phyloP scores from a whole-genome alignment of 1,140 invertebrate species.

The Pygmarrhopalites habei region DNA sequence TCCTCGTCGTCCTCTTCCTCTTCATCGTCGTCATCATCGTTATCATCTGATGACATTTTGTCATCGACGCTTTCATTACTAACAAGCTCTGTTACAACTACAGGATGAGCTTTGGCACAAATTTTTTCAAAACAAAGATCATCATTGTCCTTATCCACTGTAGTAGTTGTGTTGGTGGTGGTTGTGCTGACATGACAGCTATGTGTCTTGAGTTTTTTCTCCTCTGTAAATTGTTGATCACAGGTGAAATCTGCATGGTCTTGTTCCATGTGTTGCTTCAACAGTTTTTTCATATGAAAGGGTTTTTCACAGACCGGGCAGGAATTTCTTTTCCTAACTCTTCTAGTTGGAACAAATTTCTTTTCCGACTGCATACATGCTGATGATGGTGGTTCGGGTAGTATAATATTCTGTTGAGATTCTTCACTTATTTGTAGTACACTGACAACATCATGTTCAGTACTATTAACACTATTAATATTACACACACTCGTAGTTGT shows the following conservation, averaged over 20 bases:
- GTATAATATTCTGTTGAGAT: neutral
- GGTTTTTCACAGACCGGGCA: constrained; percentile 16
- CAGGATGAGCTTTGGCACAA: no score
- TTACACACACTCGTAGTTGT: neutral
- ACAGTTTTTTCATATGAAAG: constrained; percentile 21
- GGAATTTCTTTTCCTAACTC: no score
- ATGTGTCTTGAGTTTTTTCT: constrained; percentile 11
- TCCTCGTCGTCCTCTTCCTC: no score
- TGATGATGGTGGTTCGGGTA: no score
- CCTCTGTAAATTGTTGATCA: constrained; percentile 18
- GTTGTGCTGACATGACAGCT: constrained; percentile 4
- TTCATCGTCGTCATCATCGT: no score
- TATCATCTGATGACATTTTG: neutral
- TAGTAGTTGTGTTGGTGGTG: neutral
- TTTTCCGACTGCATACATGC: no score
- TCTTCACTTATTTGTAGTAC: neutral
- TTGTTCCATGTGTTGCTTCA: constrained; percentile 23
- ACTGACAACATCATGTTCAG: neutral
- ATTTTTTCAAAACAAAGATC: no score
- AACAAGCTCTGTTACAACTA: no score
- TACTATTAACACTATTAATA: neutral
- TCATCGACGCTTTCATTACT: neutral
- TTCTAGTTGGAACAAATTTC: no score
- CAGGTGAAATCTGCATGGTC: constrained; percentile 7
- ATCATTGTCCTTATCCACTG: no score